Conservation (phyloP, 2,888 invertebrate species). For the Ormyrus thymus region DNA sequence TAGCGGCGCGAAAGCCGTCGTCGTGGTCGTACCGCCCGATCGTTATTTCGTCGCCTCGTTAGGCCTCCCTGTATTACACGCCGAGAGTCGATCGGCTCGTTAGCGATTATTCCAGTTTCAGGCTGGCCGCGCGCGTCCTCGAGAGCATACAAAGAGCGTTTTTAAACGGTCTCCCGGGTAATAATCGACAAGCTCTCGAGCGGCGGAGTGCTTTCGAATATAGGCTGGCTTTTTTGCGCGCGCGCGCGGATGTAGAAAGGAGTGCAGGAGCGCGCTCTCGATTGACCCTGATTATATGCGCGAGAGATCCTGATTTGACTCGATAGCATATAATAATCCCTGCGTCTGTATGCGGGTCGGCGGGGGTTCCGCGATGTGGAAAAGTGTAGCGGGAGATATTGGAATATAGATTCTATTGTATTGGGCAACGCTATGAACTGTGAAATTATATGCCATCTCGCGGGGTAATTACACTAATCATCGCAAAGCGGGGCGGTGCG, state of each 20-base stretch:
- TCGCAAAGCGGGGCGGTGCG: not conserved
- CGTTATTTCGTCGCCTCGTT: slow-evolving; percentile 16
- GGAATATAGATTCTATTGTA: slow-evolving; percentile 23
- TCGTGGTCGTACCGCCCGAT: not conserved
- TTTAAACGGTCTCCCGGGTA: slow-evolving; percentile 20
- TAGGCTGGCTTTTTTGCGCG: not conserved
- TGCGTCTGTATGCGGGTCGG: not conserved
- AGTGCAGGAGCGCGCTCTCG: not conserved
- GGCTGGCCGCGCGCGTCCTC: not conserved
- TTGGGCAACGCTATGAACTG: slow-evolving; percentile 21
- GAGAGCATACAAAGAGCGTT: slow-evolving; percentile 14
- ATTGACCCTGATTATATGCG: slow-evolving; percentile 16
- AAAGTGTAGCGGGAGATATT: not conserved
- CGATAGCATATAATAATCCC: slow-evolving; percentile 15
- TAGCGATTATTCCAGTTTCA: slow-evolving; percentile 11
- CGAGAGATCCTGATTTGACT: slow-evolving; percentile 15
- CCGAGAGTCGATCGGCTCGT: not conserved
- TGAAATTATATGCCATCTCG: slow-evolving; percentile 17
- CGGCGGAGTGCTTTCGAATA: not conserved
- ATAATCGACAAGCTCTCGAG: slow-evolving; percentile 21
- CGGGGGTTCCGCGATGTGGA: not conserved
- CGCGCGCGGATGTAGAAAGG: not conserved
- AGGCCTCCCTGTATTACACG: not conserved
- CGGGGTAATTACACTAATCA: slow-evolving; percentile 17
- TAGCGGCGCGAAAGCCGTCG: slow-evolving; percentile 34